Base-by-base conservation (phyloP, 1,140 invertebrate species). In the Meloidogyne floridensis region DNA sequence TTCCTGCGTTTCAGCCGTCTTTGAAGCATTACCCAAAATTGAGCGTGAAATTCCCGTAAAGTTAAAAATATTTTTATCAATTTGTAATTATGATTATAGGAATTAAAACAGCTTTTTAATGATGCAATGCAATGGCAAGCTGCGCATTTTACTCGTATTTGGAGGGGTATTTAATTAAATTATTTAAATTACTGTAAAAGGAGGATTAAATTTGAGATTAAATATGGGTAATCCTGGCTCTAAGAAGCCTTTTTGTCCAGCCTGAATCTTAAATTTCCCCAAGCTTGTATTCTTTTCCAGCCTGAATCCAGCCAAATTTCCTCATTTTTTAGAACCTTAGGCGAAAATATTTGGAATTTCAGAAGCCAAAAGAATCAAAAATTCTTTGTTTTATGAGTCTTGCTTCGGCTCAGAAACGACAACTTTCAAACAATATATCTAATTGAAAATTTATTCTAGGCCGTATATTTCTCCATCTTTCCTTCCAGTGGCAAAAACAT, bases 1-100 rank as follows among this genome's bases (percentile, higher is more conserved):
- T n/a, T 69, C 86, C 5, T 88, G 87, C 59, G 87, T 88, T 53
- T 90, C 87, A 32, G 85, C 87, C 10, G 77, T 89, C 8, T 88
- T 90, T 72, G 87, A 88, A 75, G 87, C 87, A 6, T 75, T 88
- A 9, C 85, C 86, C 5, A 77, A 87, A 77, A 78, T 79, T 43
- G 77, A 79, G 15, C 43, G 69, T 47, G 86, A 70, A 47, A 84
- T 65, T 59, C 84, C 18, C 74, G 86, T 72, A 74, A 73, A n/a
- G 70, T 53, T 74, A 72, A 85, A 15, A 32, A 32, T 32, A 11
- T 53, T 15, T 74, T n/a, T 84, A 81, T 53, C 75, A 85, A 43
- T 83, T 81, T 42, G 32, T 59, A 47, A 47, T 9, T 13, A 11
- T 54, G 65, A n/a, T 53, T 47, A 65, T 32, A 79, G 75, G 74